These are phyloP conservation scores for Esox masquinongy DNA, from an alignment of 2,797 vertebrate species.

Conservation along the genomic window DNA sequence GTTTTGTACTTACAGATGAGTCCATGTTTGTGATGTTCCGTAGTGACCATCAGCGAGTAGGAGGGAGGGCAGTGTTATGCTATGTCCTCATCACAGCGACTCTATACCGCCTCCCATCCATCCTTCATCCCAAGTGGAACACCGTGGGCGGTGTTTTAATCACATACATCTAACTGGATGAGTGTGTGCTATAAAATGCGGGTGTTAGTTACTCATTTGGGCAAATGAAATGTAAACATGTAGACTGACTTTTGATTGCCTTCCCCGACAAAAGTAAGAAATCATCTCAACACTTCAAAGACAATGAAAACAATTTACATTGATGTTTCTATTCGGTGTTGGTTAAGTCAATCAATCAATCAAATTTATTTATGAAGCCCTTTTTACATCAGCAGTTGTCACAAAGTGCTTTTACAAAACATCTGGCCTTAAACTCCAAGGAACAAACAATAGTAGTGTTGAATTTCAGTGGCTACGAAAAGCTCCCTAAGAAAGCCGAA, in stretches of 20 bases:
- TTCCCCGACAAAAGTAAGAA: slow-evolving; percentile 5
- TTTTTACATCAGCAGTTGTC: no score
- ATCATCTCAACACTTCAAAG: slow-evolving; percentile 1
- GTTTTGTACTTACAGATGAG: slow-evolving; percentile 28
- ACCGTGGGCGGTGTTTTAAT: slow-evolving; percentile 70
- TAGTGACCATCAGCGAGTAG: slow-evolving; percentile 55
- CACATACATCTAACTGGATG: slow-evolving; percentile 61
- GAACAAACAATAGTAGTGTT: no score
- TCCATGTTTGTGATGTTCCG: slow-evolving; percentile 30
- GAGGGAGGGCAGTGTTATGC: slow-evolving; percentile 66
- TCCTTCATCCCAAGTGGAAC: slow-evolving; percentile 72
- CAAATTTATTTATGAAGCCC: no score
- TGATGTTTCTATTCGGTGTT: not conserved
- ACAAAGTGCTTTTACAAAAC: no score
- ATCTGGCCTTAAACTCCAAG: no score
- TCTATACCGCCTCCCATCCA: slow-evolving; percentile 70
- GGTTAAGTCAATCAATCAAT: no score
- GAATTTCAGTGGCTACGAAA: no score
- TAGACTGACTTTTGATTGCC: slow-evolving; percentile 18
- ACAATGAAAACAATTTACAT: not conserved
- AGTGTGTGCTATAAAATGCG: slow-evolving; percentile 50
- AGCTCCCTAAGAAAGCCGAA: no score
- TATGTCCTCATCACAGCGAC: slow-evolving; percentile 65
- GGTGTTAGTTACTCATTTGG: slow-evolving; percentile 40
- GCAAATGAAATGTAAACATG: slow-evolving; percentile 11